These are phyloP conservation scores for Torymus tubicola DNA, from an alignment of 2,888 invertebrate genomes.

Conservation along the genomic window DNA sequence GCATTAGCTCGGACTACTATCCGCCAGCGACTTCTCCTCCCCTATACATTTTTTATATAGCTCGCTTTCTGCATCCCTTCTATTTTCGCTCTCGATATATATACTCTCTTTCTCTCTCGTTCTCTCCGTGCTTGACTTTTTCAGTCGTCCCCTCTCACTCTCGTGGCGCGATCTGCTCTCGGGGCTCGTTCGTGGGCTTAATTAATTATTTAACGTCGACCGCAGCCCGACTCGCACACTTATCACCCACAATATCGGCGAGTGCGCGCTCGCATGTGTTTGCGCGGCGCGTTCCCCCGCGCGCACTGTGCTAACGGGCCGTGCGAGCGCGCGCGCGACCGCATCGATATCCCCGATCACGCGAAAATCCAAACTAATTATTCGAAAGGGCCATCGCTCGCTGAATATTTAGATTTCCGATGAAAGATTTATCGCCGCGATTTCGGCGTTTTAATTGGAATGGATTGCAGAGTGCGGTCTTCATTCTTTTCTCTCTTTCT, in stretches of 20 bases:
- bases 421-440: slow-evolving; percentile 58
- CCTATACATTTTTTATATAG: too few species aligned
- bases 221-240: slow-evolving; percentile 61
- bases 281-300: neutral
- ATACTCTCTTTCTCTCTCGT: too few species aligned
- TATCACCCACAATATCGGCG: slow-evolving; percentile 62
- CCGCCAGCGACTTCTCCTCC: too few species aligned
- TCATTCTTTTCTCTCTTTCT: slow-evolving; percentile 38
- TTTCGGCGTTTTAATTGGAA: slow-evolving; percentile 59
- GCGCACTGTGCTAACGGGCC: neutral
- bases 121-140: too few species aligned
- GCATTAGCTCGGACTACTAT: too few species aligned
- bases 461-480: slow-evolving; percentile 34
- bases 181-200: slow-evolving; percentile 61
- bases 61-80: too few species aligned
- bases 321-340: slow-evolving; percentile 15
- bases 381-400: slow-evolving; percentile 59
- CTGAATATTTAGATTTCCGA: slow-evolving; percentile 60
- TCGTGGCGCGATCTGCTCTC: neutral
- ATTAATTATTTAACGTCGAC: slow-evolving; percentile 68
- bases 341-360: slow-evolving; percentile 63
- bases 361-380: slow-evolving; percentile 63
- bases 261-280: neutral
- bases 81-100: too few species aligned
- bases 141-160: too few species aligned